These are phyloP conservation scores for Pedetes capensis DNA, from an alignment of 2,113 vertebrate genomes.

Conservation along the genomic window DNA sequence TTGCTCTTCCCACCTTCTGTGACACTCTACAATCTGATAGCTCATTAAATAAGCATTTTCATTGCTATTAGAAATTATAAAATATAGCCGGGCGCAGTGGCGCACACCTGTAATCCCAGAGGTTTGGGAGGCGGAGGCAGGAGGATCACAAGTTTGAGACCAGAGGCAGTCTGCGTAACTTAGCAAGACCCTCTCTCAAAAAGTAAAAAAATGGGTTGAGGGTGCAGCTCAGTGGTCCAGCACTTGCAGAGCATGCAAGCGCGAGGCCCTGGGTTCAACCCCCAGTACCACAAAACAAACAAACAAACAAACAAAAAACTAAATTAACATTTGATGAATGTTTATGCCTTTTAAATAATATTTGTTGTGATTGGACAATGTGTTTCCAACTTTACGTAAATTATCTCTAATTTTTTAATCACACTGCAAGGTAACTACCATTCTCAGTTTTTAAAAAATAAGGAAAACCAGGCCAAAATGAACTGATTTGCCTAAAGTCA, in stretches of 20 bases:
- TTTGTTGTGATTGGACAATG: neutral
- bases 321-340: neutral
- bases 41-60: neutral
- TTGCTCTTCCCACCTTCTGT: neutral
- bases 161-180: no score
- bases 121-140: no score
- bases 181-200: no score
- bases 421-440: neutral
- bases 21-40: neutral
- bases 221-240: no score
- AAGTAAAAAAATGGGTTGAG: no score
- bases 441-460: neutral
- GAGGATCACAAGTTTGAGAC: no score
- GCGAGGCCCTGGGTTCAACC: no score
- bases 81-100: no score
- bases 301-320: no score
- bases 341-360: neutral
- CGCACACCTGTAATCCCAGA: no score
- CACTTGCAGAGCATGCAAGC: no score
- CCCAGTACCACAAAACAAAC: no score
- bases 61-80: neutral
- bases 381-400: neutral
- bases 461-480: neutral
- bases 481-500: neutral
- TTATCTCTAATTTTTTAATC: conserved; percentile 16